phyloP scores from a whole-genome alignment of 2,888 invertebrate species.

The Allygus modestus region DNA sequence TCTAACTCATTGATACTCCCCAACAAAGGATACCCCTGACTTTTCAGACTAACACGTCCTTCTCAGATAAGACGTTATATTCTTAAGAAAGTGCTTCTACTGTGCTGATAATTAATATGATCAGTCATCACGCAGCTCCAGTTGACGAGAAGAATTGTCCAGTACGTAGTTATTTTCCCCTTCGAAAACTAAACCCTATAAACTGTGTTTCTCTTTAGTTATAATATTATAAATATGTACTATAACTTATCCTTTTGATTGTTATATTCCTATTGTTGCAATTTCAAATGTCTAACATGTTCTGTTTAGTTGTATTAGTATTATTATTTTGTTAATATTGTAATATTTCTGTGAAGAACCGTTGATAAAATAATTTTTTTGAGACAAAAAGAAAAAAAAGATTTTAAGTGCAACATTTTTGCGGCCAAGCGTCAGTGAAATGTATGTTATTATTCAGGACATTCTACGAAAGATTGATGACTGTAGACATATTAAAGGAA shows the following conservation, averaged over 20 bases:
- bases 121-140: no score
- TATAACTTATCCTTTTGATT: not conserved
- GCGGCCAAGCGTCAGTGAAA: not conserved
- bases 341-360: not conserved
- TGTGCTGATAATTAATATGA: no score
- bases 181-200: not conserved
- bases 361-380: no score
- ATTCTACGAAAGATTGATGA: not conserved
- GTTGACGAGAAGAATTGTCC: no score
- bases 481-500: no score
- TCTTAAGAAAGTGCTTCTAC: no score
- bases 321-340: constrained; percentile 4
- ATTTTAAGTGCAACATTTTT: not conserved
- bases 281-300: constrained; percentile 4
- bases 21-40: no score
- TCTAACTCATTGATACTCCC: not conserved
- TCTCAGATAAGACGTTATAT: no score
- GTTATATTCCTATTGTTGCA: constrained; percentile 27
- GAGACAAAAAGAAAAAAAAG: no score
- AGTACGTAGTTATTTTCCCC: no score
- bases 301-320: constrained; percentile 9
- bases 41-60: no score
- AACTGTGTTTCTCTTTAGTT: not conserved
- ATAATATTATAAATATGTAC: not conserved
- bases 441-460: not conserved